Evolutionary conservation across 2,888 invertebrate genomes (phyloP), one percentile per base, ranked within the genome.

Genomic region (Pristionchus mayeri): DNA sequence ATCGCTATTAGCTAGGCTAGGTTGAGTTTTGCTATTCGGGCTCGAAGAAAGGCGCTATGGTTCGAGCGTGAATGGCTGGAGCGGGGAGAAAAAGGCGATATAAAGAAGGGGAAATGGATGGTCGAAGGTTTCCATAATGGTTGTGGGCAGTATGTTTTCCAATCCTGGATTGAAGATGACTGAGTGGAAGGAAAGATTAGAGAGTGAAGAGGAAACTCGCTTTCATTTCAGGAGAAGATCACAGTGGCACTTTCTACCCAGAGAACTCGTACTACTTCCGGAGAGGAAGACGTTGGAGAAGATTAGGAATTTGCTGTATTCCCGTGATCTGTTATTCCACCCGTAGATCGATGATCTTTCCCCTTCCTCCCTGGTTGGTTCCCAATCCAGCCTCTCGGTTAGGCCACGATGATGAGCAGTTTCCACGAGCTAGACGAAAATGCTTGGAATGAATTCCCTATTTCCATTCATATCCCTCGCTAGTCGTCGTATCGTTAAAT

Each of bases 191-290:
- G 63, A 16, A 9, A 57, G 57, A 57, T 57, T 57, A 57, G 27
- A 57, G 57, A 63, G 63, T 34, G 13, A 21, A 30, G 63, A 63
- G 30, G 21, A 34, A 30, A 63, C 30, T 57, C 30, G 63, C 30
- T 30, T 63, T 34, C 30, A 30, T 90, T 91, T 16, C 91, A 92
- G 52, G 92, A 92, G 86, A 87, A 88, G 80, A 90, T 92, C 75
- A 91, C 90, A 7, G 87, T 92, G 30, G 89, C 91, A 11, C 85
- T 92, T 67, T 90, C 88, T 84, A 91, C 91, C 30, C 87, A 86
- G 80, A 89, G 87, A 85, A 90, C 88, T 37, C 84, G 84, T 44
- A 54, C 79, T 50, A 79, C 82, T 34, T 88, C 88, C 37, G 87
- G 87, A 34, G 48, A 78, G 13, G 88, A 88, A 83, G 90, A 90